Evolutionary conservation across 2,797 vertebrate species (phyloP).

Genomic region (Peromyscus attwateri): DNA sequence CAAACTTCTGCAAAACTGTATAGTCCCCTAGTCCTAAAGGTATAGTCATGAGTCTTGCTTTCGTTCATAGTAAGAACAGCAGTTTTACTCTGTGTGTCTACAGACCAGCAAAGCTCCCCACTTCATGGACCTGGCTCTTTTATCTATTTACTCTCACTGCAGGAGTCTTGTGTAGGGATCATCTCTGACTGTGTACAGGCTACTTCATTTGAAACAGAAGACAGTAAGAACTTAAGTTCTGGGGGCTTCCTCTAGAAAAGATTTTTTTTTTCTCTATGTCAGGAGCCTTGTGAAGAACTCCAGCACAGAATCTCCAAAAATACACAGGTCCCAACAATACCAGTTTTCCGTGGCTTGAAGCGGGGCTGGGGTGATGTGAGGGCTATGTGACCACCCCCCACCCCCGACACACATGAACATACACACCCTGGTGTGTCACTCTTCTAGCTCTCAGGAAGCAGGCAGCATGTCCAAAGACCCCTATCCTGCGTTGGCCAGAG

Average conservation of each 20-base stretch:
- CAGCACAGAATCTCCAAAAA: neutral
- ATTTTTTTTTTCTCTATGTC: neutral
- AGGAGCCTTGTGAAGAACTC: neutral
- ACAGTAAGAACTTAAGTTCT: neutral
- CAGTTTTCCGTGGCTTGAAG: neutral
- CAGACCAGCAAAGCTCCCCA: neutral
- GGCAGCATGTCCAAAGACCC: neutral
- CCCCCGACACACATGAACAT: neutral
- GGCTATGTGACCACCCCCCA: rapidly evolving
- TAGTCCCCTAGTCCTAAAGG: neutral
- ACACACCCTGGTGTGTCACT: neutral
- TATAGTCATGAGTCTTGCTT: neutral
- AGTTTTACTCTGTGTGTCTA: neutral
- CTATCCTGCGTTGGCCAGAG: too few relatives aligned
- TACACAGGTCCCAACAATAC: neutral
- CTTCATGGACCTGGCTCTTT: neutral
- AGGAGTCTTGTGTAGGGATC: neutral
- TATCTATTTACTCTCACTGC: neutral
- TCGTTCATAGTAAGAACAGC: neutral
- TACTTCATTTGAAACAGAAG: neutral
- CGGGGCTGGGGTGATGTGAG: neutral
- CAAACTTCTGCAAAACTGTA: neutral
- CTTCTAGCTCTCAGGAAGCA: neutral
- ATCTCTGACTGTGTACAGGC: neutral
- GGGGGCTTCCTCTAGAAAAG: neutral